Conservation (phyloP, 2,113 vertebrate species). For the Urocitellus parryii region DNA sequence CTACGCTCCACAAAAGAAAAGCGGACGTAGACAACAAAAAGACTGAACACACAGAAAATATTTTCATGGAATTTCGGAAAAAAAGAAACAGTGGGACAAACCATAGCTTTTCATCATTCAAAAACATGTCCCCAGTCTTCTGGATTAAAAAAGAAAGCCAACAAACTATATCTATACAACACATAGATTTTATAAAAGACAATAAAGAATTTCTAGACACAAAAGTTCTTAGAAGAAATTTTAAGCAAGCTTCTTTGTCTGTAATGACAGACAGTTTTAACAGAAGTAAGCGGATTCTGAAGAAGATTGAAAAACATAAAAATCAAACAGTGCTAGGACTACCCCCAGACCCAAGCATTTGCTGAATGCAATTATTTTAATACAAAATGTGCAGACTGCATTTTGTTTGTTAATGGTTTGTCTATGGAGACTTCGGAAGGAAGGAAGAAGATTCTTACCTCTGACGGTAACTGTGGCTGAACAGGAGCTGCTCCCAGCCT, state of each 20-base stretch:
- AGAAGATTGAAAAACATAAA: slow-evolving; percentile 25
- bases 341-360: neutral
- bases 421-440: neutral
- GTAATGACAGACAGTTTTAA: slow-evolving; percentile 46
- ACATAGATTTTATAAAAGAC: slow-evolving; percentile 36
- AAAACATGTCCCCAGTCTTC: neutral
- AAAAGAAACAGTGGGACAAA: neutral
- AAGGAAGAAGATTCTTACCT: slow-evolving; percentile 91
- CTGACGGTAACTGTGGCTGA: slow-evolving; percentile 92
- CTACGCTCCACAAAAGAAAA: slow-evolving; percentile 62
- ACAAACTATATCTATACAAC: neutral
- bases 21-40: slow-evolving; percentile 9
- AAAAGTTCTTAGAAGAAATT: slow-evolving; percentile 53
- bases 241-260: slow-evolving; percentile 42
- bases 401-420: neutral
- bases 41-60: neutral
- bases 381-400: neutral
- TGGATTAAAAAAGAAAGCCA: neutral
- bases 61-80: neutral
- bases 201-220: neutral
- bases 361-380: slow-evolving; percentile 34
- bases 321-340: neutral
- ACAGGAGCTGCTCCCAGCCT: slow-evolving; percentile 95
- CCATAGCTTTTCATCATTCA: neutral
- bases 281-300: neutral